These are phyloP conservation scores for Rhopalosiphum nymphaeae DNA, from an alignment of 2,888 invertebrate genomes.

Conservation along the genomic window DNA sequence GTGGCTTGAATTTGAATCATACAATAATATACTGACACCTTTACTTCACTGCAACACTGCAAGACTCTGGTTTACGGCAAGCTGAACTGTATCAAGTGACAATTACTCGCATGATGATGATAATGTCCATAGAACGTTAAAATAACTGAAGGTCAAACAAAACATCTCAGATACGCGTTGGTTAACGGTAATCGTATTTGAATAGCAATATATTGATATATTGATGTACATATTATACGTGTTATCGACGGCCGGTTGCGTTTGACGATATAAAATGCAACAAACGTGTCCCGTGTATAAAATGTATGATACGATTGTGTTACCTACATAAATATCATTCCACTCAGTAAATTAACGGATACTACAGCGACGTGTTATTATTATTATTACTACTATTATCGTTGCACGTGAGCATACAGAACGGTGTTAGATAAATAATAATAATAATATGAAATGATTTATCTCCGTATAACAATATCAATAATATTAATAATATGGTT, in stretches of 20 bases:
- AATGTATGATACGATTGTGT: background rate
- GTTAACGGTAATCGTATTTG: background rate
- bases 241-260: background rate
- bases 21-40: too few relatives aligned
- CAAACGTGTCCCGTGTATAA: slow-evolving; percentile 4
- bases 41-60: too few relatives aligned
- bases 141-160: background rate
- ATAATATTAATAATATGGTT: background rate
- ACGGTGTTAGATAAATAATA: background rate
- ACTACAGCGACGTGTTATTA: background rate
- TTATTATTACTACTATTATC: background rate
- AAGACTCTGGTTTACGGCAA: too few relatives aligned
- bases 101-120: background rate
- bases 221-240: background rate
- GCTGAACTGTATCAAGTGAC: too few relatives aligned
- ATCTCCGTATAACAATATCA: background rate
- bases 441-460: slow-evolving; percentile 1
- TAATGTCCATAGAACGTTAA: background rate
- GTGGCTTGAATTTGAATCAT: too few relatives aligned
- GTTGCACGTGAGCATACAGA: background rate
- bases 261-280: background rate
- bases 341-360: background rate
- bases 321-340: background rate
- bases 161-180: background rate
- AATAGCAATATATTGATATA: background rate